Base-by-base conservation (phyloP, 1,140 invertebrate species). In the Gonatopus flavifemur region DNA sequence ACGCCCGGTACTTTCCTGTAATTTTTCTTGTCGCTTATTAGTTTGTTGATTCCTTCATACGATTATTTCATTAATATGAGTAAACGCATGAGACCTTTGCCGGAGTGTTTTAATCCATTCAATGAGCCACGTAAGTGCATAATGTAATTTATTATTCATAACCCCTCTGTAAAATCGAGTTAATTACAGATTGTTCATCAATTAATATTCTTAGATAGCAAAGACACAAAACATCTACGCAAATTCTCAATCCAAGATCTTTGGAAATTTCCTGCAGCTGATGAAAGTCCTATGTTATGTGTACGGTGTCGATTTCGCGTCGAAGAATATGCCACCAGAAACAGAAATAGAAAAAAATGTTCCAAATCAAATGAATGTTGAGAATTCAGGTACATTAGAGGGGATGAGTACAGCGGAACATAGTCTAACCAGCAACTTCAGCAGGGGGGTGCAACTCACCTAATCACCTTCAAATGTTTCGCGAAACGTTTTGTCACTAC, bases 221-320 rank as follows among this genome's bases (percentile, higher is more conserved):
- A 41, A 41, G 39, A 15, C 6, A 10, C 28, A 25, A 41, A 41
- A 41, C 20, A 41, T 41, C 28, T 41, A 41, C 6, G 22, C 20
- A 41, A 41, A 41, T 41, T 41, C 15, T 24, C 39, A 20, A 24
- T 25, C 6, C 3, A 25, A 25, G 39, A 41, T 41, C 39, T 20
- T 41, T 41, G 39, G 39, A 28, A 41, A 41, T 41, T 41, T 41
- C 39, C 39, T 41, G 39, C 8, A 9, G 6, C 15, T 25, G 40
- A 42, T 28, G 40, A 42, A 28, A 42, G 21, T 42, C 30, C 40
- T 25, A 42, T 42, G 40, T 42, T 42, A 42, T 42, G 40, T 42
- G 21, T 42, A 28, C 22, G 40, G 9, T 30, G 40, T 42, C 12
- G 40, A 25, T 42, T 42, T n/a, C 1, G 40, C 8, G 25, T 42